Evolutionary conservation across 1,140 invertebrate genomes (phyloP).

Genomic region (Riptortus pedestris): DNA sequence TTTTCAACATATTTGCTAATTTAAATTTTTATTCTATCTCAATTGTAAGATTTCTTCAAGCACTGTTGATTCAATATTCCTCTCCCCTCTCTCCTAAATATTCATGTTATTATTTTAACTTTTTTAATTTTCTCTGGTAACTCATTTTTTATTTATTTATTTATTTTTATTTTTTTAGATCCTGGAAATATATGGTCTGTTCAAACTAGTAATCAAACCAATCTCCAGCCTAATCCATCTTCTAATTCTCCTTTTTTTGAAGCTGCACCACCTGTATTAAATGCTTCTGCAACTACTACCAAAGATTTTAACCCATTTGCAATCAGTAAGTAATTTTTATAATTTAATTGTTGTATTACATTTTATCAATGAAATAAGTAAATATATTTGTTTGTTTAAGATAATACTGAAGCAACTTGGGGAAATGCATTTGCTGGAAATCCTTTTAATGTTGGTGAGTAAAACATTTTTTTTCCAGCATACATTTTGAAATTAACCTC

Average conservation of each 20-base stretch:
- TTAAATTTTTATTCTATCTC: no score
- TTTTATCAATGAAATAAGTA: not conserved
- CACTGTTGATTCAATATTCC: no score
- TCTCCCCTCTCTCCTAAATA: no score
- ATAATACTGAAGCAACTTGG: constrained; percentile 20
- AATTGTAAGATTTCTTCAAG: no score
- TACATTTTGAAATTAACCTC: not conserved
- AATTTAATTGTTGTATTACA: not conserved
- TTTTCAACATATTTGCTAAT: no score
- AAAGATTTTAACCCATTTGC: constrained; percentile 22
- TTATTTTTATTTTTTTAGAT: not conserved
- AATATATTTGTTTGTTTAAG: constrained; percentile 3
- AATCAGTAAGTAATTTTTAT: constrained; percentile 3
- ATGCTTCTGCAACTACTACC: not conserved
- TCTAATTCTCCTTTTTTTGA: not conserved
- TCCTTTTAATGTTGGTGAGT: constrained; percentile 19
- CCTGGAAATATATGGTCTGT: not conserved
- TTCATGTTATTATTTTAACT: no score
- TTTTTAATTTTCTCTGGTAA: no score
- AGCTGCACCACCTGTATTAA: not conserved
- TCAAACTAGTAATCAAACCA: not conserved
- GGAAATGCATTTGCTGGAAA: constrained; percentile 11
- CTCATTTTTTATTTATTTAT: no score
- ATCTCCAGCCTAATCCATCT: not conserved
- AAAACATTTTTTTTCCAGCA: not conserved